A percentile compares a stretch with the other conserved stretches of the same genome.
Evolutionary conservation across 2,797 vertebrate genomes (phyloP).

Genomic region (Sebastolobus alascanus): DNA sequence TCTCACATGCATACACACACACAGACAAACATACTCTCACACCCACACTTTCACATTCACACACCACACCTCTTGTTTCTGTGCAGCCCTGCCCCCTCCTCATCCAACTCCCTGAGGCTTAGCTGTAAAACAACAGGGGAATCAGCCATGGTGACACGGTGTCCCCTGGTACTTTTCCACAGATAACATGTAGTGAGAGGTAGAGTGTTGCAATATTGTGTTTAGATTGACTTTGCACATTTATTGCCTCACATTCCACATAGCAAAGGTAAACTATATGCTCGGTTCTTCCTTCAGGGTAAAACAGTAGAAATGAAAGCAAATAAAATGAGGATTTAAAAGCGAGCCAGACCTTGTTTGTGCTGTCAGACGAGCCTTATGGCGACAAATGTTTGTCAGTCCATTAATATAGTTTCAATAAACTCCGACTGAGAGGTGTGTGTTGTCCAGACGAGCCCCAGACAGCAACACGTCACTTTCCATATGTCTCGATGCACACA

Average conservation of each 20-base stretch:
- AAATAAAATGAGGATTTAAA: not conserved
- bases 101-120: constrained; percentile 46
- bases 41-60: constrained; percentile 2
- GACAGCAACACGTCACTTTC: not conserved
- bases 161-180: constrained; percentile 78
- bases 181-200: constrained; percentile 50
- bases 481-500: constrained; percentile 21
- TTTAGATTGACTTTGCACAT: constrained; percentile 54
- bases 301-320: not conserved
- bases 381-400: not conserved
- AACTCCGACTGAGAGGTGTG: not conserved
- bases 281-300: not conserved
- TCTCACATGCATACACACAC: constrained; percentile 6
- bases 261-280: not conserved
- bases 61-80: constrained; percentile 30
- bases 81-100: constrained; percentile 35
- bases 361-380: not conserved
- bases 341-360: not conserved
- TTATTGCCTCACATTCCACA: constrained; percentile 53
- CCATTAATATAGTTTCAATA: not conserved
- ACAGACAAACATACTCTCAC: not conserved
- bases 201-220: constrained; percentile 50
- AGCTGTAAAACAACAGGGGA: constrained; percentile 77
- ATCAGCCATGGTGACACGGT: constrained; percentile 55
- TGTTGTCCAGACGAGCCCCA: not conserved